Percentiles rank a stretch among this genome's conserved stretches.
These are phyloP conservation scores for Muntiacus muntjak DNA, from an alignment of 2,113 vertebrate species.

Conservation along the genomic window DNA sequence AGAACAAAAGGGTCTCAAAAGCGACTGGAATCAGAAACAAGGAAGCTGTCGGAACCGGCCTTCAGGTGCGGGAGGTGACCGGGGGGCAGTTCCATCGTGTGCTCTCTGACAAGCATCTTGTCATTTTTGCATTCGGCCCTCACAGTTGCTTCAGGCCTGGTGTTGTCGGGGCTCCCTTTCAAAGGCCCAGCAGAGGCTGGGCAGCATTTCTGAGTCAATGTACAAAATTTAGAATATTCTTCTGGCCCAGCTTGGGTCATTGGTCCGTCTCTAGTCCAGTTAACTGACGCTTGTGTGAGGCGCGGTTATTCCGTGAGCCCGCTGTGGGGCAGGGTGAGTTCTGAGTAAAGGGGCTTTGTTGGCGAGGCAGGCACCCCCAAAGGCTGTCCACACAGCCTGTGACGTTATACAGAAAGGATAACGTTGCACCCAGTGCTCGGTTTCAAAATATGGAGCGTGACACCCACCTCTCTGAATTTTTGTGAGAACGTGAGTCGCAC, in stretches of 20 bases:
- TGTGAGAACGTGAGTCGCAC: background rate
- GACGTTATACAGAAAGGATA: background rate
- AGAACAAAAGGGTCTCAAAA: background rate
- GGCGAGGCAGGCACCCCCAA: background rate
- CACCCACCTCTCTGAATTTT: background rate
- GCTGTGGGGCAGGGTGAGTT: background rate
- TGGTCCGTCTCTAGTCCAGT: background rate
- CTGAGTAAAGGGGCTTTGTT: background rate
- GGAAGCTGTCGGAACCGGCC: background rate
- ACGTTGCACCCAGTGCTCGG: rapidly evolving
- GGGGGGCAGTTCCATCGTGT: rapidly evolving
- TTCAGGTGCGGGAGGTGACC: background rate
- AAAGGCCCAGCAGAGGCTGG: background rate
- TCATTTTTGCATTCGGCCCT: background rate
- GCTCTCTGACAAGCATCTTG: background rate
- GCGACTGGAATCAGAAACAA: background rate
- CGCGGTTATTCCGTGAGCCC: rapidly evolving
- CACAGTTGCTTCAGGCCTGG: background rate
- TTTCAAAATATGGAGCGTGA: background rate
- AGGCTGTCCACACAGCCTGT: background rate
- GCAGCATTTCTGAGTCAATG: background rate
- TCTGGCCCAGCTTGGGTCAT: background rate
- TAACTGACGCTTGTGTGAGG: background rate
- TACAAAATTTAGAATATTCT: background rate
- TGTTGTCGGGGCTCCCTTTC: rapidly evolving